These are phyloP conservation scores for Crotalus horridus DNA, from an alignment of 2,113 vertebrate genomes.

Conservation along the genomic window DNA sequence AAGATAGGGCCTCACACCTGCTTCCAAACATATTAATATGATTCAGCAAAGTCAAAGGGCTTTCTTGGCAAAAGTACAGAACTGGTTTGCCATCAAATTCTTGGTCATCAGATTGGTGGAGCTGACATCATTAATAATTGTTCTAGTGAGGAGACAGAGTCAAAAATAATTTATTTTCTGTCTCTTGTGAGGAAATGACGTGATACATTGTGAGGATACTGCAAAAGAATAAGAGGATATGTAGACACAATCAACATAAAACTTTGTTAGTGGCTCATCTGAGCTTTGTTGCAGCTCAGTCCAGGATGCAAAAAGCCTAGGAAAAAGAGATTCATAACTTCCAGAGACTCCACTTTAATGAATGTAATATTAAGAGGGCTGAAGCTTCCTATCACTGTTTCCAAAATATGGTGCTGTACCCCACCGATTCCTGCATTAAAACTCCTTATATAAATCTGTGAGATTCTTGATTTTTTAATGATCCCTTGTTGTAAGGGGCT, in stretches of 20 bases:
- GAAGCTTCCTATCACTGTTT: background rate
- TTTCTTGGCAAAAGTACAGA: background rate
- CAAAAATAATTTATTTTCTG: background rate
- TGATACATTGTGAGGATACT: background rate
- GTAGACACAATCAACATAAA: background rate
- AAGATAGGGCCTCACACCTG: background rate
- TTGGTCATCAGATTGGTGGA: background rate
- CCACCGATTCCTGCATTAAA: background rate
- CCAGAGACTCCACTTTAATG: background rate
- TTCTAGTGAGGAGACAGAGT: background rate
- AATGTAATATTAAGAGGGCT: background rate
- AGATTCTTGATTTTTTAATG: background rate
- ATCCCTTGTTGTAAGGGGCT: background rate
- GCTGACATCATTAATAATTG: background rate
- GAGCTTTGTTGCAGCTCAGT: background rate
- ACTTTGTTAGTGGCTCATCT: background rate
- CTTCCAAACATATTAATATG: background rate
- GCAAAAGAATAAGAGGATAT: background rate
- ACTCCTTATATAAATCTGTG: background rate
- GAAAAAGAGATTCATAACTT: background rate
- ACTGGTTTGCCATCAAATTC: background rate
- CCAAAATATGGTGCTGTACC: background rate
- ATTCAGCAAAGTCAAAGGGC: background rate
- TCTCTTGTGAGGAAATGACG: background rate
- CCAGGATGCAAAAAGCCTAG: background rate